A percentile compares a stretch with the other conserved stretches of the same genome.
These are phyloP conservation scores for Drosophila monieri DNA, from an alignment of 2,888 invertebrate genomes.

Conservation along the genomic window DNA sequence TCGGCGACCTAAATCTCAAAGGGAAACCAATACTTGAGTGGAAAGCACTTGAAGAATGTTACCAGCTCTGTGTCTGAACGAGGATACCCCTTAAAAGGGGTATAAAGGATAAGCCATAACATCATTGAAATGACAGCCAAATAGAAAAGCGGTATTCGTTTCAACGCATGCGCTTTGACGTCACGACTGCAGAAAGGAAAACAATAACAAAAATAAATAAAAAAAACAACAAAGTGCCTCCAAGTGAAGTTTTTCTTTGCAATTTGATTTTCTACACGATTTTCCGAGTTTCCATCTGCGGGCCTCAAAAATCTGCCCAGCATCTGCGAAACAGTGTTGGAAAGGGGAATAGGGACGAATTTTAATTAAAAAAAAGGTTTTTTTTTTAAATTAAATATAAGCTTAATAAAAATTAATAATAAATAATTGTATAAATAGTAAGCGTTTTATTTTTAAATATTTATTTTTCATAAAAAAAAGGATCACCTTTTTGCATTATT, in stretches of 20 bases:
- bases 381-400: too few relatives aligned
- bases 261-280: constrained; percentile 68
- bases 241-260: constrained; percentile 57
- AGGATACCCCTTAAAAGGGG: constrained; percentile 21
- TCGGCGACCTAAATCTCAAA: neutral
- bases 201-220: constrained; percentile 33
- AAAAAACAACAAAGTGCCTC: constrained; percentile 23
- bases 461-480: too few relatives aligned
- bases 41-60: constrained; percentile 42
- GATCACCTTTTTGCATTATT: neutral
- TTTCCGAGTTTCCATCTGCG: constrained; percentile 62
- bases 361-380: neutral
- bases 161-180: constrained; percentile 68
- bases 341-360: neutral
- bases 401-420: too few relatives aligned
- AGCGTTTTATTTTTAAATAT: too few relatives aligned
- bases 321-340: constrained; percentile 3
- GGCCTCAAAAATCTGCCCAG: constrained; percentile 54
- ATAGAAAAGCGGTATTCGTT: constrained; percentile 55
- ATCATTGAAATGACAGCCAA: constrained; percentile 48
- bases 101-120: constrained; percentile 31
- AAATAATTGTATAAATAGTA: too few relatives aligned
- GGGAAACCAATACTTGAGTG: neutral
- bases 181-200: constrained; percentile 49
- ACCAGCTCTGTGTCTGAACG: constrained; percentile 30